Percentiles rank a stretch among this genome's conserved stretches.
phyloP scores from a whole-genome alignment of 1,140 invertebrate species.

The Babylonia areolata region DNA sequence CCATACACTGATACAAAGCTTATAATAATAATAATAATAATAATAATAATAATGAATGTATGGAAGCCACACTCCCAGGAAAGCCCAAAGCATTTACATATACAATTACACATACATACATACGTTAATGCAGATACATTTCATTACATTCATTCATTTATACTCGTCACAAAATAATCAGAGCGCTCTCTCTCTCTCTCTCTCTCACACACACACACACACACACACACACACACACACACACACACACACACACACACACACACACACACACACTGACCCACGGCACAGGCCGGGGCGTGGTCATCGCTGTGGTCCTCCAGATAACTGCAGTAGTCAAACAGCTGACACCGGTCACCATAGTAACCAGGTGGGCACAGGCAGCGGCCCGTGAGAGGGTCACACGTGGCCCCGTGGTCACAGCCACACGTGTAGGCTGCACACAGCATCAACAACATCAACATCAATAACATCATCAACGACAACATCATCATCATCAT shows the following conservation, averaged over 20 bases:
- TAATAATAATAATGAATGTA: too few relatives aligned
- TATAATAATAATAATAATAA: too few relatives aligned
- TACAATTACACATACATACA: too few relatives aligned
- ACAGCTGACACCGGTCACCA: conserved; percentile 70
- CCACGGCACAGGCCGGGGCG: conserved; percentile 50
- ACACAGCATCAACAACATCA: too few relatives aligned
- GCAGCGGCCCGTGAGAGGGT: conserved; percentile 86
- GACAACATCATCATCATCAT: too few relatives aligned
- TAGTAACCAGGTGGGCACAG: conserved; percentile 64
- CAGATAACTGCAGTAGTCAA: conserved; percentile 63
- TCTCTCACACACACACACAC: background rate
- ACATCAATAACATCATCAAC: too few relatives aligned
- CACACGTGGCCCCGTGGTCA: conserved; percentile 90
- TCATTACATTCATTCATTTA: too few relatives aligned
- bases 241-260: background rate
- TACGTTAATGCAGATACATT: too few relatives aligned
- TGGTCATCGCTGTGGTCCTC: conserved; percentile 48
- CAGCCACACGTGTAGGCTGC: conserved; percentile 83
- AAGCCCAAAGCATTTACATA: too few relatives aligned
- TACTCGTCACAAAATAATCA: too few relatives aligned
- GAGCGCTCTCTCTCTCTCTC: background rate
- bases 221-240: background rate
- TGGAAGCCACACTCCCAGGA: too few relatives aligned
- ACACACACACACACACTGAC: conserved; percentile 16
- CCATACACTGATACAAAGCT: too few relatives aligned